Conservation (phyloP, 2,888 invertebrate genomes). For the Aporophyla lueneburgensis region DNA sequence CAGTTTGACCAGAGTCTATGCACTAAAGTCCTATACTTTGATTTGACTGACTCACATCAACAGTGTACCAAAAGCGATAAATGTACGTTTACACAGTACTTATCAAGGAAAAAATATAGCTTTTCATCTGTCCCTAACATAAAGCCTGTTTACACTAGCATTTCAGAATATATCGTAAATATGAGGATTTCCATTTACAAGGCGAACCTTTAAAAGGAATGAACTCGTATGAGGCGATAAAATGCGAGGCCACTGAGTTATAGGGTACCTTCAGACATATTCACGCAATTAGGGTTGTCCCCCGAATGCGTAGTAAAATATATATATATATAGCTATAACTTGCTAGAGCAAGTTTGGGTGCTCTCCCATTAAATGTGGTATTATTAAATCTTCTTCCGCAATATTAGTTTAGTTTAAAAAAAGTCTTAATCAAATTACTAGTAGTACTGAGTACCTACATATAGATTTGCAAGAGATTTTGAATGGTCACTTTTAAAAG, state of each 20-base stretch:
- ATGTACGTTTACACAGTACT: constrained; percentile 24
- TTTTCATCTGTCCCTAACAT: constrained; percentile 43
- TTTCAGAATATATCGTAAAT: constrained; percentile 59
- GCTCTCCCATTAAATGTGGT: neutral
- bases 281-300: constrained; percentile 69
- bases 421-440: no score
- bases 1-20: neutral
- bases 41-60: neutral
- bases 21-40: neutral
- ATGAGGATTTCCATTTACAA: constrained; percentile 60
- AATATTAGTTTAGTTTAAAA: neutral
- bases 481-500: neutral
- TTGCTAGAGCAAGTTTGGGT: neutral
- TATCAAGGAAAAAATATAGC: constrained; percentile 47
- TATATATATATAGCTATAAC: neutral
- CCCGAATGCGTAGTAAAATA: constrained; percentile 13
- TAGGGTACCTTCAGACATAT: constrained; percentile 54
- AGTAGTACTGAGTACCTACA: no score
- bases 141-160: constrained; percentile 60
- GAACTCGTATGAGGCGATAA: constrained; percentile 67
- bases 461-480: neutral
- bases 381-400: neutral
- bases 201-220: constrained; percentile 62
- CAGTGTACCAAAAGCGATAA: constrained; percentile 12
- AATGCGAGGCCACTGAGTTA: constrained; percentile 66